Base-by-base conservation (phyloP, 2,888 invertebrate species). In the Spodoptera littoralis region DNA sequence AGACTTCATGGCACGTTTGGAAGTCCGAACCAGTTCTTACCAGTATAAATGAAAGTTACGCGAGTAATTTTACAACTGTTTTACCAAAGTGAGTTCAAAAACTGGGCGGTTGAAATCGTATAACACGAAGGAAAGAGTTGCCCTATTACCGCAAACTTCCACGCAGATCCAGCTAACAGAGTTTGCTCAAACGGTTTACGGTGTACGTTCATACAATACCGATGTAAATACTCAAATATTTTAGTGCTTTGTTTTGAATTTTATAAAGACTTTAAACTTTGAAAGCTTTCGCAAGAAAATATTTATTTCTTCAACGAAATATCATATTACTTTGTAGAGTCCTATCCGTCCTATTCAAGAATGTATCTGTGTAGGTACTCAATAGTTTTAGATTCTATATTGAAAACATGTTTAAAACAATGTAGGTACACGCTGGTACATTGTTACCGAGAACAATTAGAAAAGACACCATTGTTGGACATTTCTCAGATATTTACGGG, bases 91-190 rank as follows among this genome's bases (percentile, higher is more conserved):
- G 69, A 71, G 77, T 77, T 75, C 60, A 73, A 68, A 66, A 82
- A 79, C 76, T 80, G 66, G 69, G 63, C 61, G 55, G 65, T 65
- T 51, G 64, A 76, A 79, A 79, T 79, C 67, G 70, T 69, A 67
- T 72, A 72, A 70, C 74, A 74, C 68, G 60, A 49, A 53, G 71
- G 62, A 72, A 74, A 77, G 67, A 73, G 75, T 77, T 79, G 64
- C 71, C 69, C 70, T 71, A 75, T 75, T 73, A 75, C 72, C 60
- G n/a, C 70, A 76, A 78, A 78, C 81, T 80, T 81, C 49, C 43
- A 49, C 62, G 52, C 53, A 78, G 65, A 71, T 75, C 62, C 64
- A 61, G 69, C 73, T 78, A 75, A 75, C 72, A 57, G 66, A 78
- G 66, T 78, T 78, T 72, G 54, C 52, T 64, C 72, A 66, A 78